A percentile compares a stretch with the other conserved stretches of the same genome.
Evolutionary conservation across 1,140 invertebrate genomes (phyloP).

Genomic region (Mya arenaria): DNA sequence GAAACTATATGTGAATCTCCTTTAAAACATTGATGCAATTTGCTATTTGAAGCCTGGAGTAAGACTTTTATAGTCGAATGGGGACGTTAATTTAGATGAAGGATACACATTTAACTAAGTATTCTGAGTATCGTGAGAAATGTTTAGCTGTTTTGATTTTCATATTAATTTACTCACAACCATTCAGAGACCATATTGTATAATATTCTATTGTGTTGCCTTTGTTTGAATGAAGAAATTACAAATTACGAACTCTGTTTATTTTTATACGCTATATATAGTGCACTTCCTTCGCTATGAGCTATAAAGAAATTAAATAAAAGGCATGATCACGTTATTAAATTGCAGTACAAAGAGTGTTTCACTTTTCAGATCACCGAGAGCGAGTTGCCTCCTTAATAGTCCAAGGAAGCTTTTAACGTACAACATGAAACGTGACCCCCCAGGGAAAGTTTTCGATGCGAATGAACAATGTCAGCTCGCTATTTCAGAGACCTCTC

Average conservation of each 20-base stretch:
- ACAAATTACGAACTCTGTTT: background rate
- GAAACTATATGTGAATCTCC: too few relatives aligned
- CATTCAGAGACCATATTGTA: background rate
- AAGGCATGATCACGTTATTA: background rate
- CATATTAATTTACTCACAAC: too few relatives aligned
- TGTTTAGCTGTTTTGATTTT: too few relatives aligned
- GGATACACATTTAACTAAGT: too few relatives aligned
- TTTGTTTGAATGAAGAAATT: background rate
- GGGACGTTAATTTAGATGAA: too few relatives aligned
- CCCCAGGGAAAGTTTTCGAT: slow-evolving; percentile 23
- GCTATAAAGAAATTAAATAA: background rate
- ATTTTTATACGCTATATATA: background rate
- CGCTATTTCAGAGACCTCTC: slow-evolving; percentile 5
- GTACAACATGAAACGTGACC: slow-evolving; percentile 4
- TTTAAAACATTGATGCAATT: too few relatives aligned
- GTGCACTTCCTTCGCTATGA: background rate
- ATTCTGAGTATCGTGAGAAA: too few relatives aligned
- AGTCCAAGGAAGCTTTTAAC: background rate
- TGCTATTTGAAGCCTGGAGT: too few relatives aligned
- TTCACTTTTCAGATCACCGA: slow-evolving; percentile 22
- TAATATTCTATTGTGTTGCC: background rate
- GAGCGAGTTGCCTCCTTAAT: slow-evolving; percentile 27
- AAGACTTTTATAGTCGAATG: too few relatives aligned
- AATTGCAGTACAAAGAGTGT: background rate
- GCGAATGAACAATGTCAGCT: slow-evolving; percentile 27